Evolutionary conservation across 2,113 vertebrate species (phyloP).

Genomic region (Psittacara wagleri): DNA sequence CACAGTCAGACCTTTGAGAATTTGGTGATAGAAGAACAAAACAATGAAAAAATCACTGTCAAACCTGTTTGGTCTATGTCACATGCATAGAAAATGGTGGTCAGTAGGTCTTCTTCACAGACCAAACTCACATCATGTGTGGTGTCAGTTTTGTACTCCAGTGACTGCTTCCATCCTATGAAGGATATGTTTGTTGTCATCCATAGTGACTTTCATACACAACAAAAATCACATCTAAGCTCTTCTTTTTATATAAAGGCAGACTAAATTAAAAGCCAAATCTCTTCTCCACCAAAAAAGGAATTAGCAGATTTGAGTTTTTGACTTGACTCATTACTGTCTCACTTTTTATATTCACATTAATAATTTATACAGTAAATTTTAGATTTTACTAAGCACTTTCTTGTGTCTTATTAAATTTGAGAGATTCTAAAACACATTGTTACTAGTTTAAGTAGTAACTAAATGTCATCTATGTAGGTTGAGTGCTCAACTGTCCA

Average conservation of each 20-base stretch:
- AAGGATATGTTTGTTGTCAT: not conserved
- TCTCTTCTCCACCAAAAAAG: not conserved
- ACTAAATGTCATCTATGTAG: not conserved
- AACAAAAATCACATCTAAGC: not conserved
- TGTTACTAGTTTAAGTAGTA: not conserved
- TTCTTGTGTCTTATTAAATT: not conserved
- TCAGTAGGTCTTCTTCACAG: constrained; percentile 85
- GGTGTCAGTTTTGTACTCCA: not conserved
- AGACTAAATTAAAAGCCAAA: not conserved
- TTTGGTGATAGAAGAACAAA: not conserved
- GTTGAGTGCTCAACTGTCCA: not conserved
- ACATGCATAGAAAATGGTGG: constrained; percentile 84
- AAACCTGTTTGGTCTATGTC: constrained; percentile 84
- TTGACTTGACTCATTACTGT: not conserved
- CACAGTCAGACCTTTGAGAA: fast-evolving
- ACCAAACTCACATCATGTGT: constrained; percentile 73
- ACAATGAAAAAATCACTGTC: not conserved
- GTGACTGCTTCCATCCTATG: not conserved
- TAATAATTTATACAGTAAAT: not conserved
- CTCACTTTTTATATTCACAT: not conserved
- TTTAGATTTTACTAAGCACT: not conserved
- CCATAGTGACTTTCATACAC: too few species aligned
- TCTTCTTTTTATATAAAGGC: not conserved
- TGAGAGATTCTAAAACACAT: not conserved
- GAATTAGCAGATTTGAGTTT: not conserved